phyloP scores from a whole-genome alignment of 2,888 invertebrate species.

The Drosophila subsilvestris region DNA sequence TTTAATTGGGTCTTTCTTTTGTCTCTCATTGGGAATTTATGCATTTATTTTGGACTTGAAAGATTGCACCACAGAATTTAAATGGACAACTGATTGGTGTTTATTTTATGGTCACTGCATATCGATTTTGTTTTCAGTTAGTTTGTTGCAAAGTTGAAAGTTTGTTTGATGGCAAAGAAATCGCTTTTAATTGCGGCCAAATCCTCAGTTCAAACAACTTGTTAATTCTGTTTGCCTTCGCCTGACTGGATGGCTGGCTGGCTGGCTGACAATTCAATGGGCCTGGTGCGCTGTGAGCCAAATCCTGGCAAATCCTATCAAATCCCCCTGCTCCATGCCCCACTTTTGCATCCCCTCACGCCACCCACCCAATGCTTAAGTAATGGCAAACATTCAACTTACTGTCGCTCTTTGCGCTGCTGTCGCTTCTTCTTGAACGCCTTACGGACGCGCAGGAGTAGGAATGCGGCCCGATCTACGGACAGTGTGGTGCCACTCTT shows the following conservation, averaged over 20 bases:
- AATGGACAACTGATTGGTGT: background rate
- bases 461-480: slow-evolving; percentile 95
- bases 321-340: background rate
- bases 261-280: slow-evolving; percentile 61
- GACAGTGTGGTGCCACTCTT: slow-evolving; percentile 86
- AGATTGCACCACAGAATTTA: background rate
- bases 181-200: slow-evolving; percentile 47
- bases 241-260: background rate
- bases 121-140: background rate
- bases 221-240: slow-evolving; percentile 45
- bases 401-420: slow-evolving; percentile 94
- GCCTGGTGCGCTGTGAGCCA: slow-evolving; percentile 43
- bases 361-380: slow-evolving; percentile 22
- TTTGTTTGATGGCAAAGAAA: slow-evolving; percentile 36
- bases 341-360: slow-evolving; percentile 6
- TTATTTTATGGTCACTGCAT: background rate
- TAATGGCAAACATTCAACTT: slow-evolving; percentile 84
- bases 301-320: slow-evolving; percentile 51
- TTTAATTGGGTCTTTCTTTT: too few relatives aligned
- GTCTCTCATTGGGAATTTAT: too few relatives aligned
- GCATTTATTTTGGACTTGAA: too few relatives aligned
- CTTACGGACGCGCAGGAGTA: slow-evolving; percentile 93
- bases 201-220: slow-evolving; percentile 39
- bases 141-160: slow-evolving; percentile 12
- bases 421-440: slow-evolving; percentile 96